Base-by-base conservation (phyloP, 1,140 invertebrate genomes). In the Macrocentrus cingulum region DNA sequence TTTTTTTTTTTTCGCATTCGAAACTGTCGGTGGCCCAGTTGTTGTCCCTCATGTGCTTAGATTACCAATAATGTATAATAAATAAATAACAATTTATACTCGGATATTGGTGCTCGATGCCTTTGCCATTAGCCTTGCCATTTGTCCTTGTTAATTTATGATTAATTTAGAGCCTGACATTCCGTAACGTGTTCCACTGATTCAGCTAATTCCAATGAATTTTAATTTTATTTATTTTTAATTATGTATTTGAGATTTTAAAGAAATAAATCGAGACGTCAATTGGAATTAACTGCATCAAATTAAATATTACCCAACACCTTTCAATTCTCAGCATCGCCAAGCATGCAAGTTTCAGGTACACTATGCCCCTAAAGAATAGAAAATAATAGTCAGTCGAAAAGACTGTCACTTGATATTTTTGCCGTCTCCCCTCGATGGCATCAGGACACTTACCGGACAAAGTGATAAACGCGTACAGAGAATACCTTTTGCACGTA, bases 281-380 rank as follows among this genome's bases (percentile, higher is more conserved):
- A 3, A n/a, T 39, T 15, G 15, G 36, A 39, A 39, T 8, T 39
- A 15, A 4, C 8, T 4, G 3, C 36, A 39, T 13, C 36, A 39
- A 39, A 39, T n/a, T 20, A 50, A 46, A 56, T 39, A 67, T 63
- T 64, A 66, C 73, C 76, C 76, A 75, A 76, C 74, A 79, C 76
- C 76, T 66, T 71, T 44, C 59, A 56, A 59, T 68, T 62, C 67
- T 71, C 72, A 76, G 66, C 67, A 68, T 76, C 64, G 66, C 55
- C 66, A 75, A 70, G 66, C 78, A 80, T 80, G 78, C 78, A 79
- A 69, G 62, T 73, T 56, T 67, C 65, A 62, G 56, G 62, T 66
- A 67, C 61, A 48, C 23, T 55, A 56, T 56, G 42, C 50, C 36
- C 42, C 19, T 52, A 23, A 44, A 49, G 23, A 39, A 37, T 25